phyloP scores from a whole-genome alignment of 2,113 vertebrate species.

The Sitta europaea region DNA sequence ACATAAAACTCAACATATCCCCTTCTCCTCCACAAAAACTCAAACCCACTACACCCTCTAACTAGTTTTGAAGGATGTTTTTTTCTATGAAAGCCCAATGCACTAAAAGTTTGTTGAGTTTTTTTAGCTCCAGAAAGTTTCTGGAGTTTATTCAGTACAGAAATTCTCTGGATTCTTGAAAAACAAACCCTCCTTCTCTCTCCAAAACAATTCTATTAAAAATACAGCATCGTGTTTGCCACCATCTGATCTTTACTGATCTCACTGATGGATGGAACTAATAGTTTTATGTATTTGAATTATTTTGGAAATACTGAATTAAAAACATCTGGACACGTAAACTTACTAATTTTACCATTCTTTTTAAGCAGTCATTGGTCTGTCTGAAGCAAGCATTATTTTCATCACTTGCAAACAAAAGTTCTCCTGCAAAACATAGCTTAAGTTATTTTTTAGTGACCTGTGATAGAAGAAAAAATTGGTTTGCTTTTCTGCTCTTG shows the following conservation, averaged over 20 bases:
- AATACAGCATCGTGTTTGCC: neutral
- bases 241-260: neutral
- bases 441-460: neutral
- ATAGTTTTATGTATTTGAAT: neutral
- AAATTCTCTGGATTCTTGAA: neutral
- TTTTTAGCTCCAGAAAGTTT: neutral
- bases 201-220: neutral
- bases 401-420: neutral
- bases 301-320: neutral
- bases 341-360: neutral
- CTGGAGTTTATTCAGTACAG: neutral
- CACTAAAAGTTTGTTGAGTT: neutral
- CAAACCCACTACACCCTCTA: neutral
- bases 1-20: neutral
- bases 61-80: neutral
- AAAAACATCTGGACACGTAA: neutral
- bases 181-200: neutral
- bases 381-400: neutral
- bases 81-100: neutral
- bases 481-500: neutral
- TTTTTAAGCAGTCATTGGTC: neutral
- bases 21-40: neutral
- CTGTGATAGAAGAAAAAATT: neutral
- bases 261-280: neutral
- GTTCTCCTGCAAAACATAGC: neutral